Percentiles rank a stretch among this genome's conserved stretches.
phyloP scores from a whole-genome alignment of 2,888 invertebrate species.

The Nemotelus nigrinus region DNA sequence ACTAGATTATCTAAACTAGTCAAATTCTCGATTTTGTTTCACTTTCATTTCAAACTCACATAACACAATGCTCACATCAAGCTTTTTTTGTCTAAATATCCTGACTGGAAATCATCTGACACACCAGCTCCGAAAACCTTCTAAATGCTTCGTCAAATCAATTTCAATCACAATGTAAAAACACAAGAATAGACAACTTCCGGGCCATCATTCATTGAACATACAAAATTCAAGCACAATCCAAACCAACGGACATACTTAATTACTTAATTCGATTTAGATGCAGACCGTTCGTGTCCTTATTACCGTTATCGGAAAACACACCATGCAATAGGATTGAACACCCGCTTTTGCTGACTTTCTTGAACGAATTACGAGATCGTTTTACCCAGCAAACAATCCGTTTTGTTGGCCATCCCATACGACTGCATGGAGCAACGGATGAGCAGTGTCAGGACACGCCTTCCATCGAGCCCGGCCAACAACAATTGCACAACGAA shows the following conservation, averaged over 20 bases:
- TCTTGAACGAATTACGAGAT: conserved; percentile 63
- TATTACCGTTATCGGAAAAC: conserved; percentile 26
- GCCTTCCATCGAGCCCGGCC: conserved; percentile 46
- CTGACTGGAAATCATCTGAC: too few relatives aligned
- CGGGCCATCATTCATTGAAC: background rate
- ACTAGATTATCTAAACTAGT: background rate
- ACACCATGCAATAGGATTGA: conserved; percentile 27
- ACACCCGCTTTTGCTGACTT: conserved; percentile 52
- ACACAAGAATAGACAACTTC: background rate
- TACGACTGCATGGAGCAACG: conserved; percentile 44
- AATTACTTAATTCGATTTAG: conserved; percentile 39
- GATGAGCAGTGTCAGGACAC: conserved; percentile 51
- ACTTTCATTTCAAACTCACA: background rate
- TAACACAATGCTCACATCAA: background rate
- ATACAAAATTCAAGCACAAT: background rate
- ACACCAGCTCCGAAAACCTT: background rate
- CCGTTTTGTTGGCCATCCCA: conserved; percentile 54
- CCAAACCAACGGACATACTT: background rate
- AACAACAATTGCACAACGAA: conserved; percentile 45
- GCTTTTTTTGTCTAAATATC: too few relatives aligned
- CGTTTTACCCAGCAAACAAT: conserved; percentile 58
- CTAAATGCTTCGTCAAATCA: background rate
- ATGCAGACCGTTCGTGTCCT: background rate
- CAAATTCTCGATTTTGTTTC: background rate
- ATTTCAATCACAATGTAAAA: background rate